Evolutionary conservation across 1,140 invertebrate genomes (phyloP), one percentile per base, ranked within the genome.

Genomic region (Ostrea edulis): DNA sequence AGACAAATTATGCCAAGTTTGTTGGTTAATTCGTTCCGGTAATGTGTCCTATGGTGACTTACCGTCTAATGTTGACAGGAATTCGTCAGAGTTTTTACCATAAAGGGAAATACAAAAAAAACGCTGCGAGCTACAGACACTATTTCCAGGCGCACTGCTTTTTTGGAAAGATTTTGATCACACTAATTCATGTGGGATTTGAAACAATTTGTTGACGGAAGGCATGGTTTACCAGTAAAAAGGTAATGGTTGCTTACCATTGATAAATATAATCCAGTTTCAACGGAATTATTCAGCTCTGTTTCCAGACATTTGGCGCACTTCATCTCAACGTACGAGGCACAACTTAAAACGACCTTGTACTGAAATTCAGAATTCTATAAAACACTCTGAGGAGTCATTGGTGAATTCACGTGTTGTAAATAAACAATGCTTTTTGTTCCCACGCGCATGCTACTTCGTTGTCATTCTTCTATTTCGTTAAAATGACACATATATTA

Each of bases 21-120:
- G 17, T 62, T 62, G 55, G 55, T 62, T 62, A 62, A 62, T 62
- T 62, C n/a, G 55, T 62, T 62, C 55, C 55, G 55, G 55, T 20
- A 62, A 20, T 62, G 5, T 62, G 55, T 20, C 17, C 17, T 62
- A 17, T 62, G 55, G 55, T 17, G 55, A 62, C 55, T 62, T 62
- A 62, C 14, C 55, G 55, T 62, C 55, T 62, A 62, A 62, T 20
- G 14, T 62, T 62, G n/a, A 62, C 12, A 20, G n/a, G 55, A 17
- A 20, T 20, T 62, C 55, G 55, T 62, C 55, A 7, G 55, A 62
- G 2, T 20, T 20, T 20, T 62, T 20, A 7, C 55, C 55, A 20
- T 62, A 62, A 62, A 62, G 7, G 55, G 55, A 20, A 62, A 62
- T 20, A 62, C 55, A 20, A 20, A 62, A 20, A 62, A 20, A 62